phyloP scores from a whole-genome alignment of 2,888 invertebrate genomes.

The Hirtodrosophila trivittata region DNA sequence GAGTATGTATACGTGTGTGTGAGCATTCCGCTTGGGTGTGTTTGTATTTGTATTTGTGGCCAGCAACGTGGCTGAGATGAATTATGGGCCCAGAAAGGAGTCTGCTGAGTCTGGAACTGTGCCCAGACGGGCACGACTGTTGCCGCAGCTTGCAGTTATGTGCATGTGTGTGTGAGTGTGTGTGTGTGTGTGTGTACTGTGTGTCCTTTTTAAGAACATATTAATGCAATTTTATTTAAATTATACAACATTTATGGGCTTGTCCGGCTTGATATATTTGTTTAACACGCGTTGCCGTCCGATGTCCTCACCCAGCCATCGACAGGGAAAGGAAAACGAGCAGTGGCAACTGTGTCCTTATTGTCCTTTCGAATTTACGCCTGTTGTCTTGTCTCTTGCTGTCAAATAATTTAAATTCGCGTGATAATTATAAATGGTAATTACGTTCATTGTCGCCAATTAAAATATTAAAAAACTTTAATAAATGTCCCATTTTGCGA shows the following conservation, averaged over 20 bases:
- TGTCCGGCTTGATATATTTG: constrained; percentile 61
- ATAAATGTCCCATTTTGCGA: constrained; percentile 13
- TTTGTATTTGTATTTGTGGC: constrained; percentile 35
- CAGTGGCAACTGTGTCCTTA: constrained; percentile 34
- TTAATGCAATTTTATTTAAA: constrained; percentile 78
- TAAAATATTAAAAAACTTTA: constrained; percentile 57
- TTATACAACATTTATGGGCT: constrained; percentile 71
- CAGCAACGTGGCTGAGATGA: constrained; percentile 45
- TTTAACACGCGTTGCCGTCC: constrained; percentile 38
- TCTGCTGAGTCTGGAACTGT: constrained; percentile 44
- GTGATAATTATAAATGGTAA: constrained; percentile 66
- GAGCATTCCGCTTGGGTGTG: constrained; percentile 22
- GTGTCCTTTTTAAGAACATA: constrained; percentile 55
- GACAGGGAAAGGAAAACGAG: constrained; percentile 18
- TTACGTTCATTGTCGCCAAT: constrained; percentile 53
- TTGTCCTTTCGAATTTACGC: constrained; percentile 32
- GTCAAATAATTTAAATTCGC: constrained; percentile 55
- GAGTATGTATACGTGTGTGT: constrained; percentile 5
- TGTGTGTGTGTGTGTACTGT: constrained; percentile 12
- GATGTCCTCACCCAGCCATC: constrained; percentile 19
- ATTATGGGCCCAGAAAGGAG: constrained; percentile 52
- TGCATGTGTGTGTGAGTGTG: not conserved
- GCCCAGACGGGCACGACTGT: constrained; percentile 43
- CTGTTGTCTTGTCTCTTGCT: constrained; percentile 4
- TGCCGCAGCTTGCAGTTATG: constrained; percentile 50